These are phyloP conservation scores for Congeria kusceri DNA, from an alignment of 2,888 invertebrate genomes.

Conservation along the genomic window DNA sequence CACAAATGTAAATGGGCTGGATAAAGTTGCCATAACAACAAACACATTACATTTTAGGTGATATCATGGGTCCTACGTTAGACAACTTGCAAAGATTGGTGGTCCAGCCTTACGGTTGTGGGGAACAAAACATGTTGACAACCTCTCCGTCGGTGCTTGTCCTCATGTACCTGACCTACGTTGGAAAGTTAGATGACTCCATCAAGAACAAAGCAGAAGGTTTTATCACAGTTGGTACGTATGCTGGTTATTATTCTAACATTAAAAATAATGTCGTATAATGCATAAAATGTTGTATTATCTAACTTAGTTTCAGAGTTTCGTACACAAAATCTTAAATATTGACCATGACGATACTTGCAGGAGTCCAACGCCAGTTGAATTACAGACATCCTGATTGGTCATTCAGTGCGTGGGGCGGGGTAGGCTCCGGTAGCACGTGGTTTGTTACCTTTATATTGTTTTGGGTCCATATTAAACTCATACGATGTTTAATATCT, in stretches of 20 bases:
- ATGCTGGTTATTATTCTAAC: not conserved
- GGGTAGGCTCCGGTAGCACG: constrained; percentile 5
- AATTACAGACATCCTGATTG: constrained; percentile 10
- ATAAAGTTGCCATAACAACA: no score
- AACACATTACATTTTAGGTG: constrained; percentile 5
- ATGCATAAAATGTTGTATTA: no score
- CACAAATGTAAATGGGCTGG: no score
- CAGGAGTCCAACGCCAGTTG: constrained; percentile 14
- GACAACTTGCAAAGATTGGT: constrained; percentile 11
- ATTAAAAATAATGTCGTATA: no score
- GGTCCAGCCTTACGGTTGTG: constrained; percentile 10
- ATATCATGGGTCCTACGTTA: constrained; percentile 16
- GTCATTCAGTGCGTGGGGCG: constrained; percentile 25
- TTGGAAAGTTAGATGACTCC: not conserved
- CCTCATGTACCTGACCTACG: not conserved
- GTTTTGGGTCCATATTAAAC: no score
- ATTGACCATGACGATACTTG: not conserved
- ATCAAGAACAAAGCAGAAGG: not conserved
- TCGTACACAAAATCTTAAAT: not conserved
- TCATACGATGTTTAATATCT: no score
- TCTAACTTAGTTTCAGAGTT: no score
- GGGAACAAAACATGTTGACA: constrained; percentile 17
- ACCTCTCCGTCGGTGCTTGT: constrained; percentile 19
- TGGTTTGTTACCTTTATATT: constrained; percentile 7
- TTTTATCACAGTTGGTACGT: constrained; percentile 11